A percentile compares a stretch with the other conserved stretches of the same genome.
Evolutionary conservation across 2,797 vertebrate genomes (phyloP).

Genomic region (Synaphobranchus kaupii): DNA sequence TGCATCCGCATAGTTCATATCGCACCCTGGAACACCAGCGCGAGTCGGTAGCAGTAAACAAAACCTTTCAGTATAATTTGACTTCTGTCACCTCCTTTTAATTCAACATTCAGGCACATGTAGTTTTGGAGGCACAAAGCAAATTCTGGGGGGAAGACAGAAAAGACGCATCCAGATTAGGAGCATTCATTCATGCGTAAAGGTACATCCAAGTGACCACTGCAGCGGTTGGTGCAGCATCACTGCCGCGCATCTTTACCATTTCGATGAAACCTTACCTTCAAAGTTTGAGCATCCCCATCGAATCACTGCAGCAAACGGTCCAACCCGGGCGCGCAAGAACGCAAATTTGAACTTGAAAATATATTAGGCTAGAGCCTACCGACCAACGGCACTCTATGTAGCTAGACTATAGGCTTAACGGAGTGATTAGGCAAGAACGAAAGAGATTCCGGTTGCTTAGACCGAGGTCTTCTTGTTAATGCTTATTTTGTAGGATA

Average conservation of each 20-base stretch:
- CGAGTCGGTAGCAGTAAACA: neutral
- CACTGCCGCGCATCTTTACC: neutral
- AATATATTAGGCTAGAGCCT: neutral
- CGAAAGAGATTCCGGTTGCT: neutral
- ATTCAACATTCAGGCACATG: neutral
- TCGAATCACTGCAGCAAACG: constrained; percentile 12
- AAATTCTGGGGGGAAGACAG: neutral
- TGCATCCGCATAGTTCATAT: neutral
- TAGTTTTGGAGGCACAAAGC: neutral
- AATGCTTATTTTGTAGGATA: neutral
- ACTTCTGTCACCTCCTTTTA: neutral
- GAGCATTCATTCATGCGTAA: constrained; percentile 4
- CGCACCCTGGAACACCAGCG: neutral
- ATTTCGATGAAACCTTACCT: constrained; percentile 6
- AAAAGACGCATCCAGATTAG: neutral
- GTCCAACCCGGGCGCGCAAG: constrained; percentile 4
- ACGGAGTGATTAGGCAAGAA: neutral
- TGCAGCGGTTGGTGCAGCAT: neutral
- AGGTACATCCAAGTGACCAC: neutral
- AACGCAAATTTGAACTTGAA: neutral
- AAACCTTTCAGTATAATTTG: neutral
- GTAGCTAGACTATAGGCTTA: neutral
- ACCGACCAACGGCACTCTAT: neutral
- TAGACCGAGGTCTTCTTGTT: neutral
- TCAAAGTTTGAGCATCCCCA: constrained; percentile 21